These are phyloP conservation scores for Philonicus albiceps DNA, from an alignment of 2,888 invertebrate genomes.

Conservation along the genomic window DNA sequence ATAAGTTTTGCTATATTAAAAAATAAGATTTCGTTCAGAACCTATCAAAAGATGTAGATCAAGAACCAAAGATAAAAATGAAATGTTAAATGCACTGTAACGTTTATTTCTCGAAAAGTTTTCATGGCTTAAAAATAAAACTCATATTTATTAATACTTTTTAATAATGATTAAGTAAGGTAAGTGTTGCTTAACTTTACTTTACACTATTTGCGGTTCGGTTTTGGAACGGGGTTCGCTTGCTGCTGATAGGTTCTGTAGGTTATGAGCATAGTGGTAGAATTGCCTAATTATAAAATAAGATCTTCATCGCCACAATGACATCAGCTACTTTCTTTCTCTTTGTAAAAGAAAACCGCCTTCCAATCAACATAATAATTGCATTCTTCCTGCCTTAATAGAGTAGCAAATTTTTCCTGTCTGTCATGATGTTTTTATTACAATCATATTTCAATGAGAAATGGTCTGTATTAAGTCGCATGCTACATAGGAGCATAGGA, in stretches of 20 bases:
- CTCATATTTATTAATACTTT: too few relatives aligned
- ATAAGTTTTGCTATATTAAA: too few relatives aligned
- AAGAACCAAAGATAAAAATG: background rate
- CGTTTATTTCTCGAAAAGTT: too few relatives aligned
- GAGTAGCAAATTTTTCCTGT: background rate
- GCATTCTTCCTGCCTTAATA: background rate
- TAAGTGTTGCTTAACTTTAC: too few relatives aligned
- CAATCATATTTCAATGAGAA: constrained; percentile 11
- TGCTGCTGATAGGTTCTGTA: background rate
- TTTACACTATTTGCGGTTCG: too few relatives aligned
- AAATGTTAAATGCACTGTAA: too few relatives aligned
- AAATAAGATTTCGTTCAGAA: background rate
- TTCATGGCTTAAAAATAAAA: too few relatives aligned
- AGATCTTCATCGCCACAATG: background rate
- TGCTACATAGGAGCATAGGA: background rate
- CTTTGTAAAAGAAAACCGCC: background rate
- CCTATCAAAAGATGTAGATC: background rate
- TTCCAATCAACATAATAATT: background rate
- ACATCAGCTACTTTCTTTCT: background rate
- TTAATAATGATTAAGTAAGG: too few relatives aligned
- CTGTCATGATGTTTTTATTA: background rate
- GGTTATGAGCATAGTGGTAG: background rate
- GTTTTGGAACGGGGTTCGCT: too few relatives aligned
- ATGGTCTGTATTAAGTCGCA: background rate
- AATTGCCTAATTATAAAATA: background rate